A percentile compares a stretch with the other conserved stretches of the same genome.
Evolutionary conservation across 1,140 invertebrate species (phyloP).

Genomic region (Drosophila sp.): DNA sequence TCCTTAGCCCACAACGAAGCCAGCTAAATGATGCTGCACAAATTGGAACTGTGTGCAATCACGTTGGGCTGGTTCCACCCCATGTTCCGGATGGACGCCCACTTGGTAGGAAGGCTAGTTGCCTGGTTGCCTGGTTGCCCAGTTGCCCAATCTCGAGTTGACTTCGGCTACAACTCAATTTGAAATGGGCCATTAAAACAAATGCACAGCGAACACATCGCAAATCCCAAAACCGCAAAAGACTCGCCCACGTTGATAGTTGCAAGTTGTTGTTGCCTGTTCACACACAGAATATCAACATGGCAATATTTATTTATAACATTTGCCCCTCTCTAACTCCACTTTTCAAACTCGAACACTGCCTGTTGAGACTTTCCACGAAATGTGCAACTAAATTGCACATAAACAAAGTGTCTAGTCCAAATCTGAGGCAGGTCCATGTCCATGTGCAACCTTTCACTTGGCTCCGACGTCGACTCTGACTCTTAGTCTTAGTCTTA

Average conservation of each 20-base stretch:
- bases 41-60: constrained; percentile 72
- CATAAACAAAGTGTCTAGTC: constrained; percentile 44
- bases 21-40: constrained; percentile 73
- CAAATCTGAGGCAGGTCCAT: constrained; percentile 47
- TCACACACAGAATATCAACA: constrained; percentile 69
- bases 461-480: constrained; percentile 41
- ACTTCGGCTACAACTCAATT: constrained; percentile 69
- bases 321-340: constrained; percentile 34
- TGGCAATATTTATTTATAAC: constrained; percentile 80
- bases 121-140: too few relatives aligned
- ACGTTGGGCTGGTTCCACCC: constrained; percentile 27
- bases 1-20: constrained; percentile 25
- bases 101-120: constrained; percentile 27
- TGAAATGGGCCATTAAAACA: constrained; percentile 79
- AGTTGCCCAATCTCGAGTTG: constrained; percentile 43
- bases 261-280: constrained; percentile 38
- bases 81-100: constrained; percentile 52
- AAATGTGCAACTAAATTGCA: constrained; percentile 48
- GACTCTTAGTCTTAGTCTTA: constrained; percentile 13
- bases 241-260: constrained; percentile 50
- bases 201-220: constrained; percentile 62
- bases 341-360: neutral
- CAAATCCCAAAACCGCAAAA: constrained; percentile 41
- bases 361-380: constrained; percentile 50
- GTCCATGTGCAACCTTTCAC: constrained; percentile 67